Percentiles rank a stretch among this genome's conserved stretches.
Evolutionary conservation across 2,797 vertebrate species (phyloP).

Genomic region (Alectoris magna): DNA sequence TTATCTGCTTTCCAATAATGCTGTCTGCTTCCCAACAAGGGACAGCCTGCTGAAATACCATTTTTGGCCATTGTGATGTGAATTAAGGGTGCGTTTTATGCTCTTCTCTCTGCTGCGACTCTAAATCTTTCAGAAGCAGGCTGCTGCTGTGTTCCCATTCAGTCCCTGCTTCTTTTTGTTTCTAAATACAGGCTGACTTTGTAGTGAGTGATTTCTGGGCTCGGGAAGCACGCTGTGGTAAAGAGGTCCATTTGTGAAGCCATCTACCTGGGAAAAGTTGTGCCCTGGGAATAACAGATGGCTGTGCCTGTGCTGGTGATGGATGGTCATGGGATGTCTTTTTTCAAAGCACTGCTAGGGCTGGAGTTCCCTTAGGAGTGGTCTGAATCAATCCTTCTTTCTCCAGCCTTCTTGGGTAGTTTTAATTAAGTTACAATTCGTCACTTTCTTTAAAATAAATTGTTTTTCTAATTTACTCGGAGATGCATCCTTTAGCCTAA

Average conservation of each 20-base stretch:
- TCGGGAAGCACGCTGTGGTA: neutral
- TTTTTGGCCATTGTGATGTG: no score
- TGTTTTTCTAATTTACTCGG: neutral
- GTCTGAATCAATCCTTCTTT: neutral
- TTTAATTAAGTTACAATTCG: constrained; percentile 23
- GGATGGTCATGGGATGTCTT: accelerated
- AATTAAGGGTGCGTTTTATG: neutral
- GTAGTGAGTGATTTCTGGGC: neutral
- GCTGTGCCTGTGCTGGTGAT: neutral
- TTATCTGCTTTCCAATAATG: neutral
- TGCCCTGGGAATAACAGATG: neutral
- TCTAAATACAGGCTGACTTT: neutral
- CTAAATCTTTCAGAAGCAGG: neutral
- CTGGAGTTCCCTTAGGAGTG: neutral
- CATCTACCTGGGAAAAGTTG: neutral
- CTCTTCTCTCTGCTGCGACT: neutral
- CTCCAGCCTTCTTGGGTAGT: neutral
- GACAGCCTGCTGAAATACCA: neutral
- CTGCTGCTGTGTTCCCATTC: neutral
- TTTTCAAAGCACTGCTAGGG: neutral
- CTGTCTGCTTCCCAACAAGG: accelerated
- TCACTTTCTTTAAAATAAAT: neutral
- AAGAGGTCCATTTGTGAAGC: neutral
- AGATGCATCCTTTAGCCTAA: neutral
- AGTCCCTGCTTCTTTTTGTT: neutral